phyloP scores from a whole-genome alignment of 2,888 invertebrate genomes.

The Miltochrista miniata region DNA sequence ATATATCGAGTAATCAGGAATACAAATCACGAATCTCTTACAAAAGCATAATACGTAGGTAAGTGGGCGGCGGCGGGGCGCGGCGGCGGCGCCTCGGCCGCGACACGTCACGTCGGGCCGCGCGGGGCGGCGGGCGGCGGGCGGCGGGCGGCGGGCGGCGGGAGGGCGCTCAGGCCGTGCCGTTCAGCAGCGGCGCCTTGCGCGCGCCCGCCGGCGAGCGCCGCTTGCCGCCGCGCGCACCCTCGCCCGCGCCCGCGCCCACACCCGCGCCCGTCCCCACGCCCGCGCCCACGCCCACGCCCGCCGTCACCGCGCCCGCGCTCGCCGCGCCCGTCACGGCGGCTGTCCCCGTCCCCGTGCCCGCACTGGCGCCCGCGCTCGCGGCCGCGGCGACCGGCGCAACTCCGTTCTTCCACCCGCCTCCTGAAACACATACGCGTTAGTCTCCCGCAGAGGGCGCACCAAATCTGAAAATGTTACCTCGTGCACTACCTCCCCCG shows the following conservation, averaged over 20 bases:
- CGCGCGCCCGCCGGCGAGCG: conserved; percentile 9
- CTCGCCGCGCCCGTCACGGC: conserved; percentile 17
- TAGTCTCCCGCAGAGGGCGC: conserved; percentile 8
- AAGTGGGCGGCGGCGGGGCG: conserved; percentile 47
- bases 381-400: conserved; percentile 29
- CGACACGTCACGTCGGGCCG: conserved; percentile 1
- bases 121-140: conserved; percentile 6
- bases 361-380: conserved; percentile 15
- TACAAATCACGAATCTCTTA: conserved; percentile 83
- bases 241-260: conserved; percentile 11
- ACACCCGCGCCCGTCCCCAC: conserved; percentile 31
- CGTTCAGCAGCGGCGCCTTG: conserved; percentile 29
- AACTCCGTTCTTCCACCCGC: conserved; percentile 79
- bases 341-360: conserved; percentile 21
- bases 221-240: conserved; percentile 45
- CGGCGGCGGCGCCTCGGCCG: conserved; percentile 26
- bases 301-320: conserved; percentile 33
- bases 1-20: conserved; percentile 80
- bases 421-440: conserved; percentile 45
- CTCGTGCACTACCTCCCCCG: too few species aligned
- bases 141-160: conserved; percentile 24
- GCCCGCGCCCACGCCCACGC: conserved; percentile 45
- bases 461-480: conserved; percentile 71
- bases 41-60: conserved; percentile 80
- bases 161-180: conserved; percentile 15